Evolutionary conservation across 1,140 invertebrate genomes (phyloP), one percentile per base, ranked within the genome.

Genomic region (Drosophila orena): DNA sequence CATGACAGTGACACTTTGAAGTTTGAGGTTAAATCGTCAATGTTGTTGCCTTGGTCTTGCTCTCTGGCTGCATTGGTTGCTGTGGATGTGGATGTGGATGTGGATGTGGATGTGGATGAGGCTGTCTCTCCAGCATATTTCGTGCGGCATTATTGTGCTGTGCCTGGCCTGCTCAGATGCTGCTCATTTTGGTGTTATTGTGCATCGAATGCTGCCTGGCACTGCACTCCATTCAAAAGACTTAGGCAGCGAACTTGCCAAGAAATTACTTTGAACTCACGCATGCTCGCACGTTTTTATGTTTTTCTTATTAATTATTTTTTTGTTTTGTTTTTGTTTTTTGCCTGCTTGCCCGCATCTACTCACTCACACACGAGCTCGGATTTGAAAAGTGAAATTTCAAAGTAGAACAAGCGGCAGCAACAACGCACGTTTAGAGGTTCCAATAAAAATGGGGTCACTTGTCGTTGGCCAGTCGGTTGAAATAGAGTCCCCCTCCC

Each of bases 1-100:
- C 88, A 85, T 91, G 89, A 89, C 89, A 91, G 89, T 91, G 89
- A 91, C 89, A 91, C 89, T 91, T 81, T 85, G 78, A 91, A 91
- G 89, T 91, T 91, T 91, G 89, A 91, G 89, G 89, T 91, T 91
- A 85, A 76, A 77, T 88, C 74, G 70, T 79, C 78, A 88, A 81
- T 90, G 85, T 76, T 76, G 69, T 73, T 81, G 70, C 66, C 58
- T 79, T 73, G 79, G n/a, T 69, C 52, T 59, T 56, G 60, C 57
- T 59, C 58, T 52, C 30, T 43, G 50, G 65, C 46, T 59, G 55
- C 42, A 50, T 35, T 59, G 72, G 55, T 65, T 62, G 37, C 71
- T 56, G 62, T 46, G 43, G 50, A n/a, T 42, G 40, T 42, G n/a
- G 2, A 6, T 42, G 4, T 57, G 40, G 22, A 2, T 56, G 62